These are phyloP conservation scores for Papilio polytes DNA, from an alignment of 1,140 invertebrate genomes.

Conservation along the genomic window DNA sequence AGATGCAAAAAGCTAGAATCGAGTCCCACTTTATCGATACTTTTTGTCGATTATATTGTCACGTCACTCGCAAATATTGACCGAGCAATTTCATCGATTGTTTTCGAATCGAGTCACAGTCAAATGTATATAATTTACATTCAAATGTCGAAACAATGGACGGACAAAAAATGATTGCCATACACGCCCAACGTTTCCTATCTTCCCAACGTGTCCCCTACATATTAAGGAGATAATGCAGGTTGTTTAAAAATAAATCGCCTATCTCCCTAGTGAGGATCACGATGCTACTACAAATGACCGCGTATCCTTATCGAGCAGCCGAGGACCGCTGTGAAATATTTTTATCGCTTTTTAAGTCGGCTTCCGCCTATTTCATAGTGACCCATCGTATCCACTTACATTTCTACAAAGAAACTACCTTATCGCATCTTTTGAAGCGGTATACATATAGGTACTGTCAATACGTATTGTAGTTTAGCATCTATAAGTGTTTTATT, in stretches of 20 bases:
- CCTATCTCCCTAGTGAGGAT: conserved; percentile 57
- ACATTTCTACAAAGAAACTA: conserved; percentile 68
- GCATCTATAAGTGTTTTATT: conserved; percentile 12
- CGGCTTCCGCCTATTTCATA: conserved; percentile 75
- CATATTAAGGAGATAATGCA: conserved; percentile 76
- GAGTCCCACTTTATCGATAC: conserved; percentile 59
- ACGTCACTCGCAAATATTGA: conserved; percentile 53
- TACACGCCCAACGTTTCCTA: conserved; percentile 49
- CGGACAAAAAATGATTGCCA: conserved; percentile 46
- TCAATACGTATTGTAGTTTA: conserved; percentile 41
- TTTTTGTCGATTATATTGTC: conserved; percentile 64
- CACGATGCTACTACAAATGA: conserved; percentile 75
- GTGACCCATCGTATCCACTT: conserved; percentile 67
- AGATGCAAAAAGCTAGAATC: conserved; percentile 60
- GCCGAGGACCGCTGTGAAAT: conserved; percentile 68
- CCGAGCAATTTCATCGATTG: conserved; percentile 49
- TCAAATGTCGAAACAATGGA: conserved; percentile 11
- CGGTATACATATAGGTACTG: conserved; percentile 57
- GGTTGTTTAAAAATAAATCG: conserved; percentile 73
- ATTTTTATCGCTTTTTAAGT: conserved; percentile 77
- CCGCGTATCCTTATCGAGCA: conserved; percentile 75
- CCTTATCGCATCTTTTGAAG: conserved; percentile 63
- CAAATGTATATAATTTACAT: conserved; percentile 40
- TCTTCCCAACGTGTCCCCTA: conserved; percentile 61
- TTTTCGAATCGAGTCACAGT: conserved; percentile 49